A percentile compares a stretch with the other conserved stretches of the same genome.
phyloP scores from a whole-genome alignment of 2,888 invertebrate genomes.

The Asteroscopus sphinx region DNA sequence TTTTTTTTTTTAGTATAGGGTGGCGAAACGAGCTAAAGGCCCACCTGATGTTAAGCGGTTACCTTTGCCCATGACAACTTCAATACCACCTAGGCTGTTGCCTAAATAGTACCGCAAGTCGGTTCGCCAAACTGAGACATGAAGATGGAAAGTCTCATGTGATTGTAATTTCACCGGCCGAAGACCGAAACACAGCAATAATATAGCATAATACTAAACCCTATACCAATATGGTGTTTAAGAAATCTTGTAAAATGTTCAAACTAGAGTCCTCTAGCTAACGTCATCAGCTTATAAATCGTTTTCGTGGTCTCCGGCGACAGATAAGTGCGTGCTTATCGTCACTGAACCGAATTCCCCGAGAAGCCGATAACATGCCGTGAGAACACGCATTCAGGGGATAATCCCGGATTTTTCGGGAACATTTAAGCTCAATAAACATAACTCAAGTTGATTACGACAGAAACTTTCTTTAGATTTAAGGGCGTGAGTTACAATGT shows the following conservation, averaged over 20 bases:
- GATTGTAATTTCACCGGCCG: no score
- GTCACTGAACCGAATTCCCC: constrained; percentile 72
- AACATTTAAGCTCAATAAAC: constrained; percentile 64
- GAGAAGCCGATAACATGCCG: constrained; percentile 77
- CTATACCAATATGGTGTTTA: constrained; percentile 46
- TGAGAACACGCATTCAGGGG: constrained; percentile 75
- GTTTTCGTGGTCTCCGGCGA: constrained; percentile 62
- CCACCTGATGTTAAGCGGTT: no score
- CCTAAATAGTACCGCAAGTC: no score
- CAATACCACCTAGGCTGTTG: no score
- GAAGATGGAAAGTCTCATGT: no score
- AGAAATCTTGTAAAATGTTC: constrained; percentile 33
- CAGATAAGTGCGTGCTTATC: constrained; percentile 84
- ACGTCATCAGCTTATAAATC: constrained; percentile 69
- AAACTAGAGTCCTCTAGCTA: constrained; percentile 44
- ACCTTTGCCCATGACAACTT: no score
- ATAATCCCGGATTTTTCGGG: constrained; percentile 70
- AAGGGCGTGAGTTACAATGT: constrained; percentile 46
- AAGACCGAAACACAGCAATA: no score
- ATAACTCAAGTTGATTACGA: constrained; percentile 65
- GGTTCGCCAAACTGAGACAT: no score
- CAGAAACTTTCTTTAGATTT: constrained; percentile 62
- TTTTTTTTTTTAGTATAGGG: no score
- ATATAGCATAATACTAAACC: no score
- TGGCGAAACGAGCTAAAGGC: no score